phyloP scores from a whole-genome alignment of 2,888 invertebrate genomes.

The Synanthedon tipuliformis region DNA sequence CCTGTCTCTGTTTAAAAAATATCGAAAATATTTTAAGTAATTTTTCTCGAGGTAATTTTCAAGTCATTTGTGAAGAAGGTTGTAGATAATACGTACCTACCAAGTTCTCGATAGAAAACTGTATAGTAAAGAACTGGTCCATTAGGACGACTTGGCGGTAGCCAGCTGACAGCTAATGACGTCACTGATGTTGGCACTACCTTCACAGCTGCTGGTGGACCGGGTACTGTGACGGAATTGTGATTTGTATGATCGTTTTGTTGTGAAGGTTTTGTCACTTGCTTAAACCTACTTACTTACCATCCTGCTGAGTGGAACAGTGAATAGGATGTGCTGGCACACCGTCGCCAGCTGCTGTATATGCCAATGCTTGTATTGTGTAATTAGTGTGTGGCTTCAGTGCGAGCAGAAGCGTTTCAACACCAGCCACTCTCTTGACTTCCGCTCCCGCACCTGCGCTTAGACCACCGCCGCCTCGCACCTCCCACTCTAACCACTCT shows the following conservation, averaged over 20 bases:
- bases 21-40: not conserved
- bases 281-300: constrained; percentile 46
- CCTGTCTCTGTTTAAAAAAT: constrained; percentile 35
- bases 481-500: constrained; percentile 64
- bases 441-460: constrained; percentile 67
- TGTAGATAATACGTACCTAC: constrained; percentile 50
- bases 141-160: constrained; percentile 83
- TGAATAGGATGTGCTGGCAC: constrained; percentile 80
- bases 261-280: not conserved
- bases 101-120: constrained; percentile 80
- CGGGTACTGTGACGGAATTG: constrained; percentile 73
- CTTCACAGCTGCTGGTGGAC: constrained; percentile 86
- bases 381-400: constrained; percentile 88
- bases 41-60: not conserved
- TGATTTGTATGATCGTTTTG: not conserved
- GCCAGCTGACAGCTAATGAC: constrained; percentile 87
- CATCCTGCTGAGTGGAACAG: constrained; percentile 88
- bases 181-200: constrained; percentile 85
- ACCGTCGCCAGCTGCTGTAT: constrained; percentile 88
- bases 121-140: constrained; percentile 86
- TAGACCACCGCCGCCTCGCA: constrained; percentile 36
- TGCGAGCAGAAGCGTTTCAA: constrained; percentile 83
- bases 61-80: not conserved
- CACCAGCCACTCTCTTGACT: constrained; percentile 81
- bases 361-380: constrained; percentile 86